Percentiles rank a stretch among this genome's conserved stretches.
Evolutionary conservation across 2,113 vertebrate species (phyloP).

Genomic region (Podarcis raffonei): DNA sequence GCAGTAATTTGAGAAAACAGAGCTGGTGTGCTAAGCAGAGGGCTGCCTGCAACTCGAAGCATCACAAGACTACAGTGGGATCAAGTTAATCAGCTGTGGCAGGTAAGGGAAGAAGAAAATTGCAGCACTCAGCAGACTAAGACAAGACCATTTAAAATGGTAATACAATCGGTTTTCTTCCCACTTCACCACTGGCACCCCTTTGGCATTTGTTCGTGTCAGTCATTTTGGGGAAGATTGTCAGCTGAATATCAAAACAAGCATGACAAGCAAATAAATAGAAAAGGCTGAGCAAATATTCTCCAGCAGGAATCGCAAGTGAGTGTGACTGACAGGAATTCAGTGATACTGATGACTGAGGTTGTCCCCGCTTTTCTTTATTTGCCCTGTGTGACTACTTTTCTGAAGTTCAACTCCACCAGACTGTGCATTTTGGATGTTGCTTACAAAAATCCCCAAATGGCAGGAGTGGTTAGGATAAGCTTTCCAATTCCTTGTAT

Average conservation of each 20-base stretch:
- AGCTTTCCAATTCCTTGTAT: not conserved
- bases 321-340: constrained; percentile 36
- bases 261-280: constrained; percentile 67
- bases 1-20: constrained; percentile 11
- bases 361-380: not conserved
- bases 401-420: not conserved
- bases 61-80: not conserved
- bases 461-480: not conserved
- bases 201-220: constrained; percentile 47
- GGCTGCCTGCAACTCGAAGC: not conserved
- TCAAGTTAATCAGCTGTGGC: constrained; percentile 52
- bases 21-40: constrained; percentile 24
- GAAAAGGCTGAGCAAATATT: constrained; percentile 42
- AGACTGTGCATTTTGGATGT: constrained; percentile 2
- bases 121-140: constrained; percentile 6
- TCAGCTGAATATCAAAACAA: constrained; percentile 67
- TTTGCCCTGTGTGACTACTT: not conserved
- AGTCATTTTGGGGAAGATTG: constrained; percentile 40
- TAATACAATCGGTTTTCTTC: constrained; percentile 57
- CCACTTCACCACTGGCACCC: constrained; percentile 5
- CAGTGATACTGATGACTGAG: not conserved
- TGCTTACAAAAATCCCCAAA: not conserved
- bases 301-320: constrained; percentile 15
- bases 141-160: constrained; percentile 62
- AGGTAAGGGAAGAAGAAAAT: constrained; percentile 36